These are phyloP conservation scores for Vanacampus margaritifer DNA, from an alignment of 2,113 vertebrate genomes.

Conservation along the genomic window DNA sequence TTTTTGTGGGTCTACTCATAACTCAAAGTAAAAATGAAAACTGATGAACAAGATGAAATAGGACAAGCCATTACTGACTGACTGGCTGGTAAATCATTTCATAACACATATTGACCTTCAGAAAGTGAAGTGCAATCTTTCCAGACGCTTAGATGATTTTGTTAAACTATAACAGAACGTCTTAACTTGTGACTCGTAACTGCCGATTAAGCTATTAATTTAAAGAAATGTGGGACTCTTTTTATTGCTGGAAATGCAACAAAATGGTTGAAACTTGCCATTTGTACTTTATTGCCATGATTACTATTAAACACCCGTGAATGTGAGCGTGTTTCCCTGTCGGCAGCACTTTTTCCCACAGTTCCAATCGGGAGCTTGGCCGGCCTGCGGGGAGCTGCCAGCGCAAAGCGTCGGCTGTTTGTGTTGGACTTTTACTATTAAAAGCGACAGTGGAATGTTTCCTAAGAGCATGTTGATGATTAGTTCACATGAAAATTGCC, in stretches of 20 bases:
- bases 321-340: slow-evolving; percentile 5
- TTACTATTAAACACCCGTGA: slow-evolving; percentile 24
- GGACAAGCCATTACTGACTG: too few species aligned
- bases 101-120: too few species aligned
- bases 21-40: too few species aligned
- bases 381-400: slow-evolving; percentile 46
- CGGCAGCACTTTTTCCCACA: slow-evolving; percentile 4
- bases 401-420: slow-evolving; percentile 51
- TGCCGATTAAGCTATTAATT: too few species aligned
- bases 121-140: too few species aligned
- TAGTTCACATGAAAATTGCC: not conserved
- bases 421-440: slow-evolving; percentile 44
- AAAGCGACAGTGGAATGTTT: slow-evolving; percentile 52
- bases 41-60: too few species aligned
- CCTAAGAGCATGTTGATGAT: slow-evolving; percentile 31
- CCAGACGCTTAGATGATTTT: too few species aligned
- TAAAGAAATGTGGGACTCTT: not conserved
- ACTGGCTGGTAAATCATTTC: too few species aligned
- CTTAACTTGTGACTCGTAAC: too few species aligned
- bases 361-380: slow-evolving; percentile 44
- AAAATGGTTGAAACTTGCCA: slow-evolving; percentile 40
- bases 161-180: too few species aligned
- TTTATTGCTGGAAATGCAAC: not conserved
- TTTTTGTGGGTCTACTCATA: too few species aligned
- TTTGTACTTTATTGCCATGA: slow-evolving; percentile 17